These are phyloP conservation scores for Mesopsocus fuscifrons DNA, from an alignment of 2,888 invertebrate species.

Conservation along the genomic window DNA sequence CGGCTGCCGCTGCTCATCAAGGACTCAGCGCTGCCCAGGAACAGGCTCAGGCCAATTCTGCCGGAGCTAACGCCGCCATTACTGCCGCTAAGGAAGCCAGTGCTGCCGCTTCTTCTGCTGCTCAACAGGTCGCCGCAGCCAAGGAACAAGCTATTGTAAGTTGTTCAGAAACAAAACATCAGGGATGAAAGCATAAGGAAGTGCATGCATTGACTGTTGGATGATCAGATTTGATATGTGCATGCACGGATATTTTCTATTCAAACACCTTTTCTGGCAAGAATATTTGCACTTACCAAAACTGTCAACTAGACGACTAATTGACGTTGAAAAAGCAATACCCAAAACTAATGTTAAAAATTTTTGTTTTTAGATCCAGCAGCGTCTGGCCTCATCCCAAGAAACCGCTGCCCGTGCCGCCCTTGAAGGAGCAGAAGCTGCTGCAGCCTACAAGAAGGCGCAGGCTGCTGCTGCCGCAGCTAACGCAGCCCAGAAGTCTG, in stretches of 20 bases:
- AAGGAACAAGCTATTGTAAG: neutral
- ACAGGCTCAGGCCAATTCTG: neutral
- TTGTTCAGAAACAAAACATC: too few relatives aligned
- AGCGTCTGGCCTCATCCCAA: neutral
- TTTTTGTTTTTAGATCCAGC: neutral
- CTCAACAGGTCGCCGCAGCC: neutral
- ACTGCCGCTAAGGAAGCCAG: neutral
- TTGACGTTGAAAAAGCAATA: too few relatives aligned
- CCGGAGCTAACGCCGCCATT: neutral
- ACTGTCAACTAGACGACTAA: too few relatives aligned
- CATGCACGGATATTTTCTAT: too few relatives aligned
- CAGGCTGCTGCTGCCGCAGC: neutral
- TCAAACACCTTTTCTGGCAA: too few relatives aligned
- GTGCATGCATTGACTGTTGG: too few relatives aligned
- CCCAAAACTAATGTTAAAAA: too few relatives aligned
- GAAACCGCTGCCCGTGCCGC: neutral
- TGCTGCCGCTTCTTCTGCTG: neutral
- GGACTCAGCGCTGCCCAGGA: neutral
- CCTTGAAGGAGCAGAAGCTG: neutral
- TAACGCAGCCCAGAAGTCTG: neutral
- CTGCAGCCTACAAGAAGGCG: neutral
- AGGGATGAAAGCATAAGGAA: too few relatives aligned
- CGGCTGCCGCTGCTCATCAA: neutral
- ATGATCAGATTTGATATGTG: too few relatives aligned
- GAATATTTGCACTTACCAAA: too few relatives aligned